Evolutionary conservation across 2,888 invertebrate species (phyloP).

Genomic region (Zelleria hepariella): DNA sequence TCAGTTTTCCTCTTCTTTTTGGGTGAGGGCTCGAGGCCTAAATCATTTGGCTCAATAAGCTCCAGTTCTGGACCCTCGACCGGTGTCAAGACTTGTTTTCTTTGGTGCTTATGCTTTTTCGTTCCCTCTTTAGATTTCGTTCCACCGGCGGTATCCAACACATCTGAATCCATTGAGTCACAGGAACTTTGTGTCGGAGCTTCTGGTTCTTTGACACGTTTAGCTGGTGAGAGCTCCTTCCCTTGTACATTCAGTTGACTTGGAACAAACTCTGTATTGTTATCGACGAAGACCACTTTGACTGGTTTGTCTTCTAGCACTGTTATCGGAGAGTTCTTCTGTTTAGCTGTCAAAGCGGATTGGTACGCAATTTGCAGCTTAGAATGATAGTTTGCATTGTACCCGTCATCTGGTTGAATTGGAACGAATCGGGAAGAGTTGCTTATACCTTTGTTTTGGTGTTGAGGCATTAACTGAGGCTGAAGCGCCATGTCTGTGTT

Average conservation of each 20-base stretch:
- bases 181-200: slow-evolving; percentile 26
- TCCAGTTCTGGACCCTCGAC: slow-evolving; percentile 59
- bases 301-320: slow-evolving; percentile 65
- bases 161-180: slow-evolving; percentile 47
- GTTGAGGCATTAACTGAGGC: background rate
- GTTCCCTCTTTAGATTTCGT: slow-evolving; percentile 36
- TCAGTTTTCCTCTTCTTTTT: slow-evolving; percentile 55
- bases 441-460: slow-evolving; percentile 27
- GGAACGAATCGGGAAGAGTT: slow-evolving; percentile 17
- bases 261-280: slow-evolving; percentile 36
- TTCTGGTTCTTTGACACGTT: slow-evolving; percentile 24
- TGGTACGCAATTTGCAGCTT: slow-evolving; percentile 60
- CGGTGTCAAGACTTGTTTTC: slow-evolving; percentile 64
- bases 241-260: slow-evolving; percentile 48
- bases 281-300: slow-evolving; percentile 55
- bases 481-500: slow-evolving; percentile 21
- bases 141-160: slow-evolving; percentile 34
- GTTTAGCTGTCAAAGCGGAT: slow-evolving; percentile 50
- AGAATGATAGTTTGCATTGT: slow-evolving; percentile 46
- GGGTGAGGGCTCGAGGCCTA: slow-evolving; percentile 44
- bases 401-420: slow-evolving; percentile 27
- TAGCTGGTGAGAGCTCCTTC: slow-evolving; percentile 45
- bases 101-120: slow-evolving; percentile 50
- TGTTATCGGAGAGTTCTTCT: slow-evolving; percentile 45
- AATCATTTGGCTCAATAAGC: slow-evolving; percentile 53